phyloP scores from a whole-genome alignment of 2,113 vertebrate genomes.

The human region GRCh38 chr2:60706001-60706500 shows the following conservation, averaged over 20 bases:
- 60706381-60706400: not conserved
- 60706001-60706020: not conserved
- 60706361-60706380: not conserved
- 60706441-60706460: slow-evolving; percentile 1
- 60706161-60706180: not conserved
- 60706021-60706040: not conserved
- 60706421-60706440: not conserved
- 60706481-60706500: not conserved
- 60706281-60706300: not conserved
- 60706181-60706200: not conserved
- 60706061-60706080: not conserved
- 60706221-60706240: not conserved
- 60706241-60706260: not conserved
- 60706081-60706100: not conserved
- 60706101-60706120: not conserved
- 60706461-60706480: not conserved
- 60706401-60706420: not conserved
- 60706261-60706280: not conserved
- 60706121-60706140: not conserved
- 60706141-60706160: not conserved
- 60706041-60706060: not conserved
- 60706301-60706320: not conserved
- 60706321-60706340: not conserved
- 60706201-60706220: not conserved
- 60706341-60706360: slow-evolving; percentile 16